Conservation (phyloP, 92 coral and sea anemone genomes). For the Muricea muricata region DNA sequence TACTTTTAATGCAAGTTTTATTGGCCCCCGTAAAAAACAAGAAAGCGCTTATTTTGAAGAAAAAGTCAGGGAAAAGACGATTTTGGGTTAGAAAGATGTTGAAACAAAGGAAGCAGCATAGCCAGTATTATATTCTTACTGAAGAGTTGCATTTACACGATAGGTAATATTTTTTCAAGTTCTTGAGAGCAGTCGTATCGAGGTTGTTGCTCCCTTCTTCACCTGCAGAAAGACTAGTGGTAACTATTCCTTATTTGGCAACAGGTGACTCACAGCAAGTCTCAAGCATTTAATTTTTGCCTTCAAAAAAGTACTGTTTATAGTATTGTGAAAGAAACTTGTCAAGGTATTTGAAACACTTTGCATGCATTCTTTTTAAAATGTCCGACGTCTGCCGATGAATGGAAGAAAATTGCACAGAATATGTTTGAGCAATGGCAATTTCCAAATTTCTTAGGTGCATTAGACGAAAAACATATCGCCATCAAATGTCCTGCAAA, state of each 20-base stretch:
- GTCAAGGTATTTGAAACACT: conserved; percentile 43
- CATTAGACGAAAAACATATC: conserved; percentile 41
- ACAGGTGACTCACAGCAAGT: conserved; percentile 49
- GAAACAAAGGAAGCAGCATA: conserved; percentile 52
- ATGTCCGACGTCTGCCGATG: conserved; percentile 47
- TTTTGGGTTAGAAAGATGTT: conserved; percentile 59
- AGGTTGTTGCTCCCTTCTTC: conserved; percentile 40
- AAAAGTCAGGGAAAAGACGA: conserved; percentile 48
- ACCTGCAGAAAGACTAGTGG: conserved; percentile 45
- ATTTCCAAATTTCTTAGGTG: conserved; percentile 51
- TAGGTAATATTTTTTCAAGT: conserved; percentile 67
- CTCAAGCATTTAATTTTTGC: conserved; percentile 43
- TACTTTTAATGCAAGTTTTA: background rate
- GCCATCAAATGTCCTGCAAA: conserved; percentile 26
- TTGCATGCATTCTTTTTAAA: conserved; percentile 31
- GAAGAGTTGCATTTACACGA: conserved; percentile 51
- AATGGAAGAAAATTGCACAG: conserved; percentile 49
- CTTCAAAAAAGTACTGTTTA: conserved; percentile 49
- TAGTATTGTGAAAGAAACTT: conserved; percentile 24
- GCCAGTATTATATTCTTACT: conserved; percentile 50
- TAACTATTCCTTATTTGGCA: conserved; percentile 52
- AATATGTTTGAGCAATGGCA: conserved; percentile 56
- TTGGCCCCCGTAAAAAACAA: conserved; percentile 15
- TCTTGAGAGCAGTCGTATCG: conserved; percentile 36
- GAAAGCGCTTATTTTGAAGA: background rate